Conservation (phyloP, 1,140 invertebrate species). For the Drosophila kohkoa region DNA sequence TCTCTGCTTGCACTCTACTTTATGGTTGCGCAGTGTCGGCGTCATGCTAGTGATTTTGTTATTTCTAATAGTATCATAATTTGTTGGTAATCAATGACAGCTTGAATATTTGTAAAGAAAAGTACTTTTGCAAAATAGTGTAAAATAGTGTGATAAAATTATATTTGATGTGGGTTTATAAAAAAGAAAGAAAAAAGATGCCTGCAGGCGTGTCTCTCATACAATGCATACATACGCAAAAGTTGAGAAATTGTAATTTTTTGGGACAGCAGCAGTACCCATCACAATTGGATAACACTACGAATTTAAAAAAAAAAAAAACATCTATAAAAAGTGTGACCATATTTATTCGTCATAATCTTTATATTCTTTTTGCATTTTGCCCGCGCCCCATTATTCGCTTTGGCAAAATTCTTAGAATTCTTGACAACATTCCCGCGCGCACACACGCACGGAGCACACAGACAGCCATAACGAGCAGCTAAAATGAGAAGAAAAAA, state of each 20-base stretch:
- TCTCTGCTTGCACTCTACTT: neutral
- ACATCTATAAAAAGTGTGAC: conserved; percentile 8
- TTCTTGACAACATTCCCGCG: conserved; percentile 82
- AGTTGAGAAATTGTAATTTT: conserved; percentile 17
- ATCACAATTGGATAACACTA: conserved; percentile 22
- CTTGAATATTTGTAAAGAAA: neutral
- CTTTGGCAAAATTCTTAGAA: conserved; percentile 80
- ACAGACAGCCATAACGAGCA: conserved; percentile 28
- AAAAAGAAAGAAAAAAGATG: conserved; percentile 25
- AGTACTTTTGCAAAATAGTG: conserved; percentile 14
- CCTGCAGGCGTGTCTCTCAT: conserved; percentile 28
- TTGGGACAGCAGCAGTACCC: neutral
- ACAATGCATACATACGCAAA: conserved; percentile 11
- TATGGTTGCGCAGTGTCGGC: conserved; percentile 34
- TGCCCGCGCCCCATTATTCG: conserved; percentile 39
- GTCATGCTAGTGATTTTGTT: conserved; percentile 59
- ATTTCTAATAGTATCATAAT: conserved; percentile 34
- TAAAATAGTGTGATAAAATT: conserved; percentile 22
- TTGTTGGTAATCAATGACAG: conserved; percentile 48
- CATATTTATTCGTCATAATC: conserved; percentile 35
- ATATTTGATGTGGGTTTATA: neutral
- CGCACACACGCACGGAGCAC: conserved; percentile 58
- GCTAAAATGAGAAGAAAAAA: conserved; percentile 49
- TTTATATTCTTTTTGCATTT: conserved; percentile 21
- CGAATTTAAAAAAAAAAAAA: neutral